Conservation (phyloP, 2,113 vertebrate species). For the Gadus chalcogrammus region DNA sequence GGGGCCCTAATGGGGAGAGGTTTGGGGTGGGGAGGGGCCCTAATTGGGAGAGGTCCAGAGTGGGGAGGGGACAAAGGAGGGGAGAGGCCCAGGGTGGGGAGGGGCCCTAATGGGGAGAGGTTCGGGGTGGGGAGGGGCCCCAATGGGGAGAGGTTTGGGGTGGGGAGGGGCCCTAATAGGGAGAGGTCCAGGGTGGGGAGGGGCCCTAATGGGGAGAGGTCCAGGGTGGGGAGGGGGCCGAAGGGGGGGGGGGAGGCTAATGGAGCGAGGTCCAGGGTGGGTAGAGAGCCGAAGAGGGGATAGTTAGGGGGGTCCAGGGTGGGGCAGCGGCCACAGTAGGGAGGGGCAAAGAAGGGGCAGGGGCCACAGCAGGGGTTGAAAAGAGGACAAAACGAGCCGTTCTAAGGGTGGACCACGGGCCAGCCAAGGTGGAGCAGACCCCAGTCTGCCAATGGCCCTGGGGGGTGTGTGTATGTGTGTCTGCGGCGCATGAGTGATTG, state of each 20-base stretch:
- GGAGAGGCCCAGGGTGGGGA: too few species aligned
- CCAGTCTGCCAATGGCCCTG: conserved; percentile 12
- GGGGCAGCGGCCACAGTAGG: too few species aligned
- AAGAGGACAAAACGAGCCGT: conserved; percentile 49
- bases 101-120: too few species aligned
- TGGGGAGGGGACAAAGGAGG: conserved; percentile 17
- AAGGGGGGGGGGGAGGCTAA: not conserved
- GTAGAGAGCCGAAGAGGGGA: too few species aligned
- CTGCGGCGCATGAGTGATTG: conserved; percentile 1
- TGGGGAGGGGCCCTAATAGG: conserved; percentile 23
- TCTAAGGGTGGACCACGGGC: conserved; percentile 32
- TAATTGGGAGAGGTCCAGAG: conserved; percentile 20
- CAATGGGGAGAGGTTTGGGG: too few species aligned
- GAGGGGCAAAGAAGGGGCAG: too few species aligned
- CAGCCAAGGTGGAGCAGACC: conserved; percentile 36
- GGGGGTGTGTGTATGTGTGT: conserved; percentile 21
- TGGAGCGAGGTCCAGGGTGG: conserved; percentile 13
- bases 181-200: conserved; percentile 24
- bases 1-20: too few species aligned
- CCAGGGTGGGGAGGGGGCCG: conserved; percentile 23
- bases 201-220: conserved; percentile 26
- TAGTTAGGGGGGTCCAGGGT: too few species aligned
- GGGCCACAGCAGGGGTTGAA: conserved; percentile 38
- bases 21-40: conserved; percentile 17
- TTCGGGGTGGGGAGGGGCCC: too few species aligned